Base-by-base conservation (phyloP, 1,140 invertebrate genomes). In the Atta colombica region DNA sequence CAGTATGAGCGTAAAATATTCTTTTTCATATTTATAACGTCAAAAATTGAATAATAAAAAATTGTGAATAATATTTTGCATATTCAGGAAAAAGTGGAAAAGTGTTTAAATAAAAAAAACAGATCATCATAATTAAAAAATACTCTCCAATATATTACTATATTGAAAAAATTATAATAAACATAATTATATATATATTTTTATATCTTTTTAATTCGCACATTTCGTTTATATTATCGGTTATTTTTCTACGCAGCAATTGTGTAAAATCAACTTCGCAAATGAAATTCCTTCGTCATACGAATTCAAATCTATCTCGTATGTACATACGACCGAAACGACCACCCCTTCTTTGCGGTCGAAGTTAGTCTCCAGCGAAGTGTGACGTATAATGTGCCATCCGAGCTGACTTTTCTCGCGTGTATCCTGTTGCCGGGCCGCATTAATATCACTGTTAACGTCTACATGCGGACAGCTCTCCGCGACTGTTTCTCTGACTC, bases 391-490 rank as follows among this genome's bases (percentile, higher is more conserved):
- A 75, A 86, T 74, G 88, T 61, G 39, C 75, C 39, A 55, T 75
- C 45, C 12, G 31, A 10, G 3, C 66, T 53, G 25, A 61, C 55
- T 86, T 78, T 84, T 75, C 69, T 75, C 58, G 49, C 87, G 31
- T 66, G 60, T 86, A 69, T 89, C 69, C 68, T 25, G 71, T 35
- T 72, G 72, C 75, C 66, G 28, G 80, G 60, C 61, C 66, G 39
- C 87, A 84, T 86, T 86, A 77, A 81, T 86, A 89, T 89, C 88
- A 55, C 74, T 71, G 61, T 39, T 85, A 85, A 78, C 74, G 63
- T 78, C 74, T 85, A 78, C 82, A 55, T 51, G 60, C 61, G 82
- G 82, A 77, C 82, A 78, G 82, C 18, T 66, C 74, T 66, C 60
- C 51, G 74, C 82, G 60, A 77, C 85, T 87, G 45, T 82, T 80